These are phyloP conservation scores for Agrypnia vestita DNA, from an alignment of 1,140 invertebrate genomes.

Conservation along the genomic window DNA sequence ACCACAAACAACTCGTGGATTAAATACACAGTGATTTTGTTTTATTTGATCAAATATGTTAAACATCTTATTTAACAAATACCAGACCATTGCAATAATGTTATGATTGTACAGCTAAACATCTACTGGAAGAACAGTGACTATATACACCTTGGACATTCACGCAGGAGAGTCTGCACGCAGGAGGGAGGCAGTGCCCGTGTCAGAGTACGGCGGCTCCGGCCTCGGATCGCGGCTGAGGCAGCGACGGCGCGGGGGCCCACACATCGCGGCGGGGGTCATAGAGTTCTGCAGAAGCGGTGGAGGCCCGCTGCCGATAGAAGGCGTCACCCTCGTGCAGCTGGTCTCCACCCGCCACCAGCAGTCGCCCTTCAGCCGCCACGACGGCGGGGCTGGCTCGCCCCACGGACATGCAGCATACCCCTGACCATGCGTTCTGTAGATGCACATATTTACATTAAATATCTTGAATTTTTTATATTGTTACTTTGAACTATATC, in stretches of 20 bases:
- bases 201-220: constrained; percentile 79
- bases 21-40: too few species aligned
- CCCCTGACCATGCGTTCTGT: constrained; percentile 85
- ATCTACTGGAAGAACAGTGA: too few species aligned
- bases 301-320: constrained; percentile 86
- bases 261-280: constrained; percentile 86
- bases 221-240: constrained; percentile 88
- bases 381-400: constrained; percentile 89
- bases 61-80: too few species aligned
- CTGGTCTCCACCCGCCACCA: constrained; percentile 88
- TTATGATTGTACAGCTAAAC: too few species aligned
- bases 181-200: neutral
- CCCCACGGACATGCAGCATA: constrained; percentile 82
- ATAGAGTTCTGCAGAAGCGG: constrained; percentile 86
- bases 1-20: too few species aligned
- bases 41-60: too few species aligned
- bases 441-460: neutral
- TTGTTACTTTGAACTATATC: too few species aligned
- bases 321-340: constrained; percentile 80
- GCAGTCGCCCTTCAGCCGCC: constrained; percentile 86
- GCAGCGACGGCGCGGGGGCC: constrained; percentile 83
- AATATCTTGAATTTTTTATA: neutral
- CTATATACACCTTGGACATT: too few species aligned
- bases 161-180: too few species aligned
- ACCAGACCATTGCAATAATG: too few species aligned